Evolutionary conservation across 2,113 vertebrate genomes (phyloP).

Genomic region (Piaya cayana): DNA sequence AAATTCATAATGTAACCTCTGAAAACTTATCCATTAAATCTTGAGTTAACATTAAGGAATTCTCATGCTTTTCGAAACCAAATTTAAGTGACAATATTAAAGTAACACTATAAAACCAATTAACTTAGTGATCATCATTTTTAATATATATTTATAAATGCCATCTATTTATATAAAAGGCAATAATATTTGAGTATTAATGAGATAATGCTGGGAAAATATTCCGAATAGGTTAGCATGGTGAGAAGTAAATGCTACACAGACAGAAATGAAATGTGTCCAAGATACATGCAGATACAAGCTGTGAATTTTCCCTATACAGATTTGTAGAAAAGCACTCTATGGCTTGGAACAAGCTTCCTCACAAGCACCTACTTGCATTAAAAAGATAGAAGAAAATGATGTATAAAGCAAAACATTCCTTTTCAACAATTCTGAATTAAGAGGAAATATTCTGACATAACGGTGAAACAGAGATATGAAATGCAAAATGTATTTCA

Average conservation of each 20-base stretch:
- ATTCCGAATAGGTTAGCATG: not conserved
- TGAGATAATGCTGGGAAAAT: not conserved
- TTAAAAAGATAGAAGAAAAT: not conserved
- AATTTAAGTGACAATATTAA: not conserved
- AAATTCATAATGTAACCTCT: constrained; percentile 32
- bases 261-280: not conserved
- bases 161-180: not conserved
- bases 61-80: not conserved
- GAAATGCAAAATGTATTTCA: not conserved
- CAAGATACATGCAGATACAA: not conserved
- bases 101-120: not conserved
- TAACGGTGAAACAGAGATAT: rapidly evolving
- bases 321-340: not conserved
- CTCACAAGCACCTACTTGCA: not conserved
- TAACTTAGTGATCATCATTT: not conserved
- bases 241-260: not conserved
- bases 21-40: constrained; percentile 18
- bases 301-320: not conserved
- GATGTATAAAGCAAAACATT: not conserved
- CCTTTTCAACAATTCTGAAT: not conserved
- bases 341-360: not conserved
- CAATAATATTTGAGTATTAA: not conserved
- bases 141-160: no score
- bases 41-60: not conserved
- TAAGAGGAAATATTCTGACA: not conserved